These are phyloP conservation scores for Protaetia brevitarsis DNA, from an alignment of 1,140 invertebrate species.

Conservation along the genomic window DNA sequence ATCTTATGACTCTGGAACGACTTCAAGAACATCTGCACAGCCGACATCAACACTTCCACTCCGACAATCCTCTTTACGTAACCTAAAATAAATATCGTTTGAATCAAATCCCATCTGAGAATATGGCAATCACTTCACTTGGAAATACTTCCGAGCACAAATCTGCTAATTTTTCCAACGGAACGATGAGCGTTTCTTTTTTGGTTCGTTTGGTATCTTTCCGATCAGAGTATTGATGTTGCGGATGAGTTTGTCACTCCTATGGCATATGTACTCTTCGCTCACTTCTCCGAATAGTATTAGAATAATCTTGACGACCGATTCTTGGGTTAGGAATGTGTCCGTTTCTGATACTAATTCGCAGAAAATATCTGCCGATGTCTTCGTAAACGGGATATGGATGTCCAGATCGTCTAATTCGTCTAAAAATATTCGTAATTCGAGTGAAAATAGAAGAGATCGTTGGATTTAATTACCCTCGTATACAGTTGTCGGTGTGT, in stretches of 20 bases:
- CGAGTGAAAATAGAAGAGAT: neutral
- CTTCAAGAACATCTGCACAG: slow-evolving; percentile 35
- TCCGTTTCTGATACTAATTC: slow-evolving; percentile 42
- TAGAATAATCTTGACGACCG: slow-evolving; percentile 42
- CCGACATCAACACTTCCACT: slow-evolving; percentile 31
- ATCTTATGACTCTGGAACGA: slow-evolving; percentile 44
- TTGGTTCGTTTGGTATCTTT: slow-evolving; percentile 22
- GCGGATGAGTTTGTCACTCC: slow-evolving; percentile 6
- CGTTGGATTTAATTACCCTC: slow-evolving; percentile 18
- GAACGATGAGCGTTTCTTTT: slow-evolving; percentile 3
- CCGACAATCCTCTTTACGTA: slow-evolving; percentile 33
- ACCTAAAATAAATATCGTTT: neutral
- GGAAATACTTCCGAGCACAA: slow-evolving; percentile 18
- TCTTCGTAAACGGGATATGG: slow-evolving; percentile 43
- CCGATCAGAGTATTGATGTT: slow-evolving; percentile 25
- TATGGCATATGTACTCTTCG: slow-evolving; percentile 34
- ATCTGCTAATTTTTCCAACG: slow-evolving; percentile 17
- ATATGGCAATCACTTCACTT: neutral
- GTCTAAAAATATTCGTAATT: slow-evolving; percentile 35
- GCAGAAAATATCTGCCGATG: slow-evolving; percentile 41
- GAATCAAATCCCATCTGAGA: neutral
- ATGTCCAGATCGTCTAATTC: slow-evolving; percentile 46
- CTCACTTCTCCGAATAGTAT: slow-evolving; percentile 36
- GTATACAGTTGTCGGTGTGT: neutral
- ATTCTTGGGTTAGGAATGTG: slow-evolving; percentile 41